These are phyloP conservation scores for Anthopleura xanthogrammica DNA, from an alignment of 92 coral and sea anemone genomes.

Conservation along the genomic window DNA sequence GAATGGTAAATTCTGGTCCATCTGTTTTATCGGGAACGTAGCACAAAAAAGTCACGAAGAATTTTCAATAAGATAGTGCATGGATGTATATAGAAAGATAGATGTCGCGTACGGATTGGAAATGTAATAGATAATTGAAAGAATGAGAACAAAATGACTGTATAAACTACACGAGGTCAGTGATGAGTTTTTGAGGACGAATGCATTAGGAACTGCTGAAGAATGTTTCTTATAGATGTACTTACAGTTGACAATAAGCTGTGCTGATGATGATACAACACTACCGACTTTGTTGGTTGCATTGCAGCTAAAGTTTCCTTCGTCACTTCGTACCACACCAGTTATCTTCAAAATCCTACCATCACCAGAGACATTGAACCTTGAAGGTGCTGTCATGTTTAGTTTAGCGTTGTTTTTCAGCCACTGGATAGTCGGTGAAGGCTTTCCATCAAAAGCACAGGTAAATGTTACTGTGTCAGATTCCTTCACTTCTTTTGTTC, in stretches of 20 bases:
- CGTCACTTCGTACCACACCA: slow-evolving; percentile 29
- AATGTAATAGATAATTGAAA: too few relatives aligned
- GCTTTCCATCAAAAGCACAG: slow-evolving; percentile 2
- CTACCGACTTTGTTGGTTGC: slow-evolving; percentile 23
- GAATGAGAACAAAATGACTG: too few relatives aligned
- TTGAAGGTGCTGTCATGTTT: background rate
- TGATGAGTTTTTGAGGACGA: too few relatives aligned
- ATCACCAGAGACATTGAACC: background rate
- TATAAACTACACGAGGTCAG: too few relatives aligned
- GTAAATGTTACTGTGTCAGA: background rate
- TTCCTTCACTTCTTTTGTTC: background rate
- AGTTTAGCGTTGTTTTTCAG: background rate
- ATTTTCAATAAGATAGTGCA: too few relatives aligned
- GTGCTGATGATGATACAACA: slow-evolving; percentile 2
- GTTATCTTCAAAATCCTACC: background rate
- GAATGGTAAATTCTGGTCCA: too few relatives aligned
- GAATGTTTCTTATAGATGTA: background rate
- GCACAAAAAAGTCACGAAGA: too few relatives aligned
- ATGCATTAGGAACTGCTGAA: too few relatives aligned
- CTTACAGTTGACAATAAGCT: slow-evolving; percentile 39
- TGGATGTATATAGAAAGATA: too few relatives aligned
- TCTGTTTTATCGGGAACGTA: too few relatives aligned
- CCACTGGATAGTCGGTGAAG: slow-evolving; percentile 7
- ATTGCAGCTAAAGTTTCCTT: slow-evolving; percentile 29
- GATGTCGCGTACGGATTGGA: too few relatives aligned